phyloP scores from a whole-genome alignment of 2,797 vertebrate species.

The Lutjanus campechanus region DNA sequence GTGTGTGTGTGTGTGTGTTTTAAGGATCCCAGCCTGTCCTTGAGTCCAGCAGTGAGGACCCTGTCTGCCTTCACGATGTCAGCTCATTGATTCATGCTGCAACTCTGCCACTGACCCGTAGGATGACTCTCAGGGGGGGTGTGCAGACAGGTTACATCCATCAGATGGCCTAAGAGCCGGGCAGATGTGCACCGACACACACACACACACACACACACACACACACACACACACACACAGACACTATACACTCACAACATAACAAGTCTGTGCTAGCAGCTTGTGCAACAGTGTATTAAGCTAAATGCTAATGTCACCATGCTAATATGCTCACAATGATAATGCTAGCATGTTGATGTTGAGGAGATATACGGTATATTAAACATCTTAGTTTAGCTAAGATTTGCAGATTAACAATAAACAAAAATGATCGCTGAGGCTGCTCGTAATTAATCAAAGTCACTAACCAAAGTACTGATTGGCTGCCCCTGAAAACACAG shows the following conservation, averaged over 20 bases:
- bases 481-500: too few species aligned
- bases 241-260: constrained; percentile 20
- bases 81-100: constrained; percentile 75
- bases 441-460: not conserved
- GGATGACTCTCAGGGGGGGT: constrained; percentile 63
- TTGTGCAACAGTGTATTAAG: not conserved
- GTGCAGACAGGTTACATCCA: constrained; percentile 72
- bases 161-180: constrained; percentile 60
- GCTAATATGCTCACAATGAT: not conserved
- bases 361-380: not conserved
- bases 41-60: constrained; percentile 65
- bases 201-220: constrained; percentile 29
- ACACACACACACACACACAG: constrained; percentile 35
- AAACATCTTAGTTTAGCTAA: too few species aligned
- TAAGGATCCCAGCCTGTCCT: constrained; percentile 62
- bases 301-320: not conserved
- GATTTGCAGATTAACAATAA: too few species aligned
- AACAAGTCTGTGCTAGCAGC: not conserved
- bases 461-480: not conserved
- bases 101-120: constrained; percentile 75
- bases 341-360: not conserved
- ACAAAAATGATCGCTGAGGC: not conserved
- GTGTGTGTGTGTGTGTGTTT: constrained; percentile 43
- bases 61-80: constrained; percentile 66
- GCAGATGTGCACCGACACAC: constrained; percentile 44